Conservation (phyloP, 1,140 invertebrate genomes). For the Ruditapes philippinarum region DNA sequence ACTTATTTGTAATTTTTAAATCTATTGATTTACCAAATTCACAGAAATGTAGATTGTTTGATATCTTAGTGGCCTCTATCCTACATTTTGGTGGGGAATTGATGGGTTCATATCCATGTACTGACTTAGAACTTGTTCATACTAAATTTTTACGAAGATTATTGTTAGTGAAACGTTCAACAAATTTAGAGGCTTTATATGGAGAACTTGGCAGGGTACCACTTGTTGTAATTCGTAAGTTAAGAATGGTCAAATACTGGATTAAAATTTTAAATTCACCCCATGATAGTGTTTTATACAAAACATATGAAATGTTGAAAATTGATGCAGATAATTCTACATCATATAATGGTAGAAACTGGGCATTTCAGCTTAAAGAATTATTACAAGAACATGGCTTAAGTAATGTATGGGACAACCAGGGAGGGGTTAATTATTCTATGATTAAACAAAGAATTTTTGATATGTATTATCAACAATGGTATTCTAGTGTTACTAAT, state of each 20-base stretch:
- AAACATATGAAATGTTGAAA: background rate
- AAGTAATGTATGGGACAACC: too few species aligned
- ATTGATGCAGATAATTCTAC: background rate
- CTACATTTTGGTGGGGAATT: background rate
- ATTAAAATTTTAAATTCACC: background rate
- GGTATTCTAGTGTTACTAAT: too few species aligned
- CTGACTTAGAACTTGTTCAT: background rate
- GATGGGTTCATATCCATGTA: background rate
- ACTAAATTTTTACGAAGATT: background rate
- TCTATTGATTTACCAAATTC: background rate
- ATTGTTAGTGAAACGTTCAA: background rate
- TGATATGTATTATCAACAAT: too few species aligned
- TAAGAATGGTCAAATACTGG: too few species aligned
- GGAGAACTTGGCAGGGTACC: background rate
- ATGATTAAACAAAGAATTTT: too few species aligned
- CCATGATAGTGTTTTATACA: background rate
- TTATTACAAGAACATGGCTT: too few species aligned
- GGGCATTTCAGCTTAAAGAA: background rate
- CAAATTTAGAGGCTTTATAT: background rate
- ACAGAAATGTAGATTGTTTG: conserved; percentile 7
- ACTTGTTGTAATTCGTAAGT: too few species aligned
- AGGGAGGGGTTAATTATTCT: too few species aligned
- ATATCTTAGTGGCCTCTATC: background rate
- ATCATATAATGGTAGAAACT: background rate
- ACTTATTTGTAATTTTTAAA: conserved; percentile 4